Evolutionary conservation across 2,113 vertebrate species (phyloP), one percentile per base, ranked within the genome.

Genomic region (Oncorhynchus masou): DNA sequence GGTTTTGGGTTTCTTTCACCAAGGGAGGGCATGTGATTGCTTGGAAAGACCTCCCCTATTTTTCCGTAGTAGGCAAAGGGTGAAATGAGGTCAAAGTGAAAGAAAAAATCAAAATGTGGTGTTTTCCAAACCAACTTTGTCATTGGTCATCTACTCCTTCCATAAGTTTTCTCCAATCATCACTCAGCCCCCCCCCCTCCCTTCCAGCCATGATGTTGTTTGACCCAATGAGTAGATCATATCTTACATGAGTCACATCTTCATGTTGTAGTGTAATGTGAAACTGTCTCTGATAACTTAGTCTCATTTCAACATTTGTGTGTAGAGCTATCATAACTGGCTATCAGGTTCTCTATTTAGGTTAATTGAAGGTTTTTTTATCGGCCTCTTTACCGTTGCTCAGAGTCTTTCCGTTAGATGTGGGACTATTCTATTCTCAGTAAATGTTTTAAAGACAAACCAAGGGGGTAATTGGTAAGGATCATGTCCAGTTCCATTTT

Each of bases 1-100:
- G 92, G 93, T 93, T 92, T 94, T 92, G 88, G 88, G 89, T 94
- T 94, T 90, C 93, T 93, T 92, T 90, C 90, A 91, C 69, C 82
- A 85, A 85, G 83, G 79, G 83, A 85, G 76, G 73, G 83, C 90
- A 88, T 92, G 92, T 92, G 91, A 93, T 87, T 45, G 31, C 76
- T 83, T 87, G 85, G 88, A 85, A 24, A 68, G 48, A 34, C 19
- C 19, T 75, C 71, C 73, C 71, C 3, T 2, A 86, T 69, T 88
- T 83, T 89, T 85, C 85, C 84, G 84, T 73, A 72, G 83, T 80
- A 78, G 84, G 87, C 83, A 84, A 88, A 91, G 90, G 86, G 90
- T 91, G 81, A 91, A 84, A 84, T 82, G 71, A 86, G 85, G 85
- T 88, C 85, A 85, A 84, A 86, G 77, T 22, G 8, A 64, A 74